Base-by-base conservation (phyloP, 2,797 vertebrate species). In the Loris lydekkerianus region DNA sequence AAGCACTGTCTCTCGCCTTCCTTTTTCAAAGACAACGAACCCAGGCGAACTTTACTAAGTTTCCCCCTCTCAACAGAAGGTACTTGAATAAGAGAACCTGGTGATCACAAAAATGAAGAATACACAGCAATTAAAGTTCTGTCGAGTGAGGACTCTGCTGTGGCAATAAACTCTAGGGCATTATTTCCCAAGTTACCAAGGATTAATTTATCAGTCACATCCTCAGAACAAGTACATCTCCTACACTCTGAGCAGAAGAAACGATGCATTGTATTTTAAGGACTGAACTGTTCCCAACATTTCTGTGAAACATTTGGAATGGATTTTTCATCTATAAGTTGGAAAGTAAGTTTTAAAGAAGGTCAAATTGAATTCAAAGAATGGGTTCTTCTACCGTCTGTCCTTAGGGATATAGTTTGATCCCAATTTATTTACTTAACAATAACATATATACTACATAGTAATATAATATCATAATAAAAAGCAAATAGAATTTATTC, bases 1-100 rank as follows among this genome's bases (percentile, higher is more conserved):
- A 99, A 99, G 97, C 99, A 99, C 97, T 99, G 99, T 65, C 99
- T 99, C 98, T 99, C 99, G 93, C 99, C 99, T 98, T 99, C 99
- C 98, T 99, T 99, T 98, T 99, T 99, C 98, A 99, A 98, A 95
- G 99, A 99, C 65, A 99, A 98, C 3, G 99, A 99, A 91, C 99
- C 99, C 97, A 99, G 98, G 14, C 99, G 99, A 97, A 99, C 99
- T 98, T 99, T 99, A 95, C 99, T 99, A 17, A 99, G 99, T 97
- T 99, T 99, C 37, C 99, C 99, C 90, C 99, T 99, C 98, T 99
- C 99, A 87, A 99, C 99, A 3, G 99, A 99, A 80, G 99, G 99
- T 86, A 99, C 99, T 98, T 99, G 99, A 98, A 99, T 99, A 97
- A 99, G 99, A 96, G 99, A 99, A 97, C 99, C 99, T 99, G 98